These are phyloP conservation scores for Habroteleia sp. DNA, from an alignment of 2,888 invertebrate genomes.

Conservation along the genomic window DNA sequence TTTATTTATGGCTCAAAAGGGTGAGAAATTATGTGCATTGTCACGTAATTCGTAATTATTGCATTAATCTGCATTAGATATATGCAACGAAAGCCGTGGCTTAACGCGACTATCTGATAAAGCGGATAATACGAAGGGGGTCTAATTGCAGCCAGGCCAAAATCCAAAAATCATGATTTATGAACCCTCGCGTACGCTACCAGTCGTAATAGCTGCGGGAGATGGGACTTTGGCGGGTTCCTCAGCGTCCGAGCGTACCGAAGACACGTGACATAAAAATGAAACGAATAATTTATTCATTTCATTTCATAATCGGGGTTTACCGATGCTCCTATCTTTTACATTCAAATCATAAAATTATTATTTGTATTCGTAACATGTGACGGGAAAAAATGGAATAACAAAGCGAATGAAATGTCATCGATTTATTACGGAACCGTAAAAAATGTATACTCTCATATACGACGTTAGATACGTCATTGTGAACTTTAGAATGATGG, in stretches of 20 bases:
- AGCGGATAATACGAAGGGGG: slow-evolving; percentile 53
- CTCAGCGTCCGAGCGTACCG: slow-evolving; percentile 46
- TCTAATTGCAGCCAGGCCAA: slow-evolving; percentile 54
- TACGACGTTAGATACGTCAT: slow-evolving; percentile 23
- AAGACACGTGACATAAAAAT: slow-evolving; percentile 60
- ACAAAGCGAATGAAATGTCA: slow-evolving; percentile 19
- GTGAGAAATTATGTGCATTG: not conserved
- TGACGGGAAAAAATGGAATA: slow-evolving; percentile 19
- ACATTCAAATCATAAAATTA: slow-evolving; percentile 22
- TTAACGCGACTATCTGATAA: slow-evolving; percentile 49
- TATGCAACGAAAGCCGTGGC: slow-evolving; percentile 7
- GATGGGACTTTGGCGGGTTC: slow-evolving; percentile 18
- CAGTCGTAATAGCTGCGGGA: slow-evolving; percentile 41
- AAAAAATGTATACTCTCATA: slow-evolving; percentile 11
- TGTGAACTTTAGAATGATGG: slow-evolving; percentile 22
- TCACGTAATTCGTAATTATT: slow-evolving; percentile 7
- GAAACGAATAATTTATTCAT: slow-evolving; percentile 55
- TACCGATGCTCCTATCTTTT: slow-evolving; percentile 33
- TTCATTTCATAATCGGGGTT: slow-evolving; percentile 55
- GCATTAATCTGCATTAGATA: slow-evolving; percentile 21
- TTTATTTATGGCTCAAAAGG: not conserved
- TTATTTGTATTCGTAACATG: slow-evolving; percentile 36
- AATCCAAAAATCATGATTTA: slow-evolving; percentile 66
- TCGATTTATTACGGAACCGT: slow-evolving; percentile 15
- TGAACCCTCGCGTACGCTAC: slow-evolving; percentile 41